Percentiles rank a stretch among this genome's conserved stretches.
Conservation (phyloP, 2,113 vertebrate species). For the Hypocryptadius cinnamomeus region DNA sequence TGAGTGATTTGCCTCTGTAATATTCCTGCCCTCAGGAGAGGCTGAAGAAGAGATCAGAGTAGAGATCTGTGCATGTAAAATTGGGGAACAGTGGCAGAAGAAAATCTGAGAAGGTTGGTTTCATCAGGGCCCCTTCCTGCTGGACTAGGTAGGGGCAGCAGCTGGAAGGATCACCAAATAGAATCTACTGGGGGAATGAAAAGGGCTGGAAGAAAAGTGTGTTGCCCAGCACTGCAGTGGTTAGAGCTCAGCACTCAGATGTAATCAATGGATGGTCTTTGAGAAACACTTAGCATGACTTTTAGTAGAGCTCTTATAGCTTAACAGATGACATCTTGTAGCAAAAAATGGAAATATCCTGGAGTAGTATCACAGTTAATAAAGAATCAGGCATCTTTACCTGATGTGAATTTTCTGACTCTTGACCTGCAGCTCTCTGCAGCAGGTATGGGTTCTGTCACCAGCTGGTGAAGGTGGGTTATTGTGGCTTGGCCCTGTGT, state of each 20-base stretch:
- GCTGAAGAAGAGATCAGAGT: background rate
- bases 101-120: background rate
- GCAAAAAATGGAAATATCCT: background rate
- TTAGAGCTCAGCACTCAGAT: background rate
- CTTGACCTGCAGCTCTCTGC: background rate
- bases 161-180: background rate
- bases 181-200: background rate
- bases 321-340: background rate
- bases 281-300: background rate
- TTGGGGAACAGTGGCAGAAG: background rate
- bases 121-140: background rate
- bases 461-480: background rate
- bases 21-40: background rate
- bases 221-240: background rate
- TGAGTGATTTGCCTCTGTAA: background rate
- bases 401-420: background rate
- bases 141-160: background rate
- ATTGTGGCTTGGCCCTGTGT: background rate
- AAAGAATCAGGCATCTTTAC: background rate
- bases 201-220: background rate
- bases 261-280: background rate
- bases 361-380: background rate
- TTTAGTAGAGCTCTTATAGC: background rate
- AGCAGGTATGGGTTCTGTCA: background rate
- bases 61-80: background rate